Base-by-base conservation (phyloP, 2,113 vertebrate species). In the Takifugu flavidus region DNA sequence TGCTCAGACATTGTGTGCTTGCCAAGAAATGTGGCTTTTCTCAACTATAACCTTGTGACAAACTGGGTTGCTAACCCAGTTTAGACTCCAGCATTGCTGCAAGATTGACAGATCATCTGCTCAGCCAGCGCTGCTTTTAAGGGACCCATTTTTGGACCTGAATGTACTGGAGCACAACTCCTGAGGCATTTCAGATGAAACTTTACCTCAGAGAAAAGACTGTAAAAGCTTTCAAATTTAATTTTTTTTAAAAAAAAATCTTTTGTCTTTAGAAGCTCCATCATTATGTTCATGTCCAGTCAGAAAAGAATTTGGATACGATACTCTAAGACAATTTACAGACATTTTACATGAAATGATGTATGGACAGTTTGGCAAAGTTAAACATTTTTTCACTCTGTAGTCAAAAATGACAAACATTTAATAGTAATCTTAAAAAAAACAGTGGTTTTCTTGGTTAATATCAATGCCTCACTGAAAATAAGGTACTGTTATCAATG, bases 11-110 rank as follows among this genome's bases (percentile, higher is more conserved):
- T 86, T 90, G 88, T 81, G 83, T 86, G 86, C 82, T 86, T 75
- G 87, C 91, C 90, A 90, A 90, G 92, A 6, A 88, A 91, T 88
- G 90, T 92, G 92, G 93, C 93, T 92, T 92, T 91, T 91, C 91
- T 93, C 89, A 89, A 87, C 86, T 72, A 73, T 86, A 68, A 63
- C 74, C 82, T 68, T 14, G 45, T 84, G 82, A 72, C 56, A 80
- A 85, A 87, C 75, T 73, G 28, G 13, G 1, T 75, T 57, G 82
- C 80, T 67, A 74, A 10, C 43, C 59, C 75, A 49, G 60, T 74
- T 65, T 56, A 54, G 80, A 63, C 74, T 65, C 68, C 68, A 66
- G 76, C 79, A 46, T 42, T 52, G 69, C 79, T 79, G 62, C 45
- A 15, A n/a, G 74, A 75, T 75, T 77, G 66, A 59, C 67, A 25